A percentile compares a stretch with the other conserved stretches of the same genome.
Conservation (phyloP, 1,140 invertebrate species). For the Dolichoris vasculosae region DNA sequence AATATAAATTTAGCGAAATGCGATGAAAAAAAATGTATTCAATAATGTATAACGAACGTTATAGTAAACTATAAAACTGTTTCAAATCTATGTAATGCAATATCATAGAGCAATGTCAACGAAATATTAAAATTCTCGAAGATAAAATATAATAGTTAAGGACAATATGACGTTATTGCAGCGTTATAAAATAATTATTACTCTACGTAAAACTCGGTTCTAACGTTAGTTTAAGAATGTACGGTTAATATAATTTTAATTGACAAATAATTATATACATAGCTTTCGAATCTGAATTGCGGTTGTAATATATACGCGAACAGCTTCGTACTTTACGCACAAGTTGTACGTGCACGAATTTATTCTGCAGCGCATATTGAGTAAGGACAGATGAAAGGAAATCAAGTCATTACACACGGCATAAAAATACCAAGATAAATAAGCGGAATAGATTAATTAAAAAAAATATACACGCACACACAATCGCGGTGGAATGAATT, state of each 20-base stretch:
- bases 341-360: background rate
- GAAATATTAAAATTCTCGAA: too few relatives aligned
- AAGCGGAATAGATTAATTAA: background rate
- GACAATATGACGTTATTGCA: background rate
- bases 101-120: too few relatives aligned
- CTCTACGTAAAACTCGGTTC: background rate
- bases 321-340: background rate
- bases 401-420: background rate
- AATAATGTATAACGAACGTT: too few relatives aligned
- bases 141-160: background rate
- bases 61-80: too few relatives aligned
- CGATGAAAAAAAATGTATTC: too few relatives aligned
- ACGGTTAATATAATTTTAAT: background rate
- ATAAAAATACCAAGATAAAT: background rate
- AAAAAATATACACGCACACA: background rate
- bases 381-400: conserved; percentile 9
- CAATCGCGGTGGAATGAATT: background rate
- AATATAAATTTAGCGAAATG: too few relatives aligned
- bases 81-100: too few relatives aligned
- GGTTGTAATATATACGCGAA: background rate
- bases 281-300: background rate
- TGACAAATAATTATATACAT: conserved; percentile 7
- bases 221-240: background rate
- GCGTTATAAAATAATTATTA: background rate
- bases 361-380: background rate